Evolutionary conservation across 1,140 invertebrate genomes (phyloP), one percentile per base, ranked within the genome.

Genomic region (Lepidurus arcticus): DNA sequence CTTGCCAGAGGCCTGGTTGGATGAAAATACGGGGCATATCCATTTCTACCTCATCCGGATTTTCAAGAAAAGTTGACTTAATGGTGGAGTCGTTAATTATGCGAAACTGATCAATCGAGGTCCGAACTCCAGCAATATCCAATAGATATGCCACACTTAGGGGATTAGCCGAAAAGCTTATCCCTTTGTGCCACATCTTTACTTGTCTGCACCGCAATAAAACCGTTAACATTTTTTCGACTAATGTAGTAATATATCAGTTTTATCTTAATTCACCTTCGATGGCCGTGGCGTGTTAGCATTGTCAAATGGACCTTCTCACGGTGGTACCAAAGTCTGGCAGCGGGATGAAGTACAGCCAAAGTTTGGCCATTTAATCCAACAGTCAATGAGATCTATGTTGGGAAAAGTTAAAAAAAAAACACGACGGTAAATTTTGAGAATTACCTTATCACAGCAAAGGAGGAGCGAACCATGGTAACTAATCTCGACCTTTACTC

Each of bases 51-150:
- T 0, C 0, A 7, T 65, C 53, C 53, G 8, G 53, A 16, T 16
- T 65, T 10, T 65, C 53, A n/a, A n/a, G 16, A 65, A 65, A 65
- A 65, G 21, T 21, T 13, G 53, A 65, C 13, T 21, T 9, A 21
- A 65, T 65, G 53, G 53, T 65, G 13, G 53, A 65, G 53, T 21
- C 53, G 13, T 65, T 65, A 65, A 65, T 65, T 13, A n/a, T 65
- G 7, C 53, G 53, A 16, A 65, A 65, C 13, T 65, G 53, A 7
- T 65, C 53, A 21, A 65, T 65, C 21, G 53, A 65, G 16, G 53
- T 65, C 6, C 53, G 53, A n/a, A 65, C 53, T 65, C 53, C 53
- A 65, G 53, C 53, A 65, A 65, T 16, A 16, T 65, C 53, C 53
- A 65, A 21, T 65, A 65, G 21, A 65, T 65, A 65, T n/a, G 53